Conservation (phyloP, 2,113 vertebrate genomes). For the Anas platyrhynchos region DNA sequence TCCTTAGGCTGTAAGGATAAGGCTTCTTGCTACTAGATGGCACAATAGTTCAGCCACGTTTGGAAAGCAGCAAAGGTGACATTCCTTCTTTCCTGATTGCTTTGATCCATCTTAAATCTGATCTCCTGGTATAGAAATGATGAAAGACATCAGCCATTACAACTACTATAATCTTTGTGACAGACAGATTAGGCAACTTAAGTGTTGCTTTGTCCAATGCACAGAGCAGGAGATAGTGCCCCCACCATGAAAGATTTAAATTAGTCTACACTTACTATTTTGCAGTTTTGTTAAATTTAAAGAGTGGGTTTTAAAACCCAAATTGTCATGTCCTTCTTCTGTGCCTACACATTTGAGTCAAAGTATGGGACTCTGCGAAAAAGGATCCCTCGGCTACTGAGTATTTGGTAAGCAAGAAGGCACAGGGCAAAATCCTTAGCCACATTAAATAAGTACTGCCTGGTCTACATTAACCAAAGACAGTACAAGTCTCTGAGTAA, state of each 20-base stretch:
- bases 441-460: not conserved
- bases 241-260: not conserved
- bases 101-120: not conserved
- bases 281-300: not conserved
- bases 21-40: not conserved
- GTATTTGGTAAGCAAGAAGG: not conserved
- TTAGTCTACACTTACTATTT: rapidly evolving
- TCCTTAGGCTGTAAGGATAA: not conserved
- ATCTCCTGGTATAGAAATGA: not conserved
- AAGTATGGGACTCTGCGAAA: rapidly evolving
- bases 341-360: not conserved
- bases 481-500: not conserved
- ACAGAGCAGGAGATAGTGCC: not conserved
- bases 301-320: not conserved
- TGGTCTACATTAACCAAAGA: not conserved
- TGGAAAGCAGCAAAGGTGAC: not conserved
- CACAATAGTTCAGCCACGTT: not conserved
- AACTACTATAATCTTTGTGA: not conserved
- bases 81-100: not conserved
- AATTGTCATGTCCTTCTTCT: not conserved
- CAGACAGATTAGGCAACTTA: not conserved
- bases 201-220: not conserved
- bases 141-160: not conserved
- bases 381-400: not conserved
- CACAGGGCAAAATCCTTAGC: not conserved